Evolutionary conservation across 2,797 vertebrate genomes (phyloP), one percentile per base, ranked within the genome.

Genomic region (Rachycentron canadum): DNA sequence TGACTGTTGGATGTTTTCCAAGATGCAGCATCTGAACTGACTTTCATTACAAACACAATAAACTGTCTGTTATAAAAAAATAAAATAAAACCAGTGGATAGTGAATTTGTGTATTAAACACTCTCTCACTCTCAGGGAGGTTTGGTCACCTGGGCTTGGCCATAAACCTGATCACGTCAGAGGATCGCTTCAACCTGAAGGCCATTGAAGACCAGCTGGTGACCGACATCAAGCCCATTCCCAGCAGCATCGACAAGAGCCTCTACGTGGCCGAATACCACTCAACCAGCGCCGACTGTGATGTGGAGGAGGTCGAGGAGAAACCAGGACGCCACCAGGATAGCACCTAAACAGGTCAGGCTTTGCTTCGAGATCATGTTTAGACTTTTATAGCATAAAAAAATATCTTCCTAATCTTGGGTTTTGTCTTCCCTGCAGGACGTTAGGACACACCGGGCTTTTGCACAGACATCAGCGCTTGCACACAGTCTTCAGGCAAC

Each of bases 181-280:
- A 96, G 76, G 95, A 96, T 66, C 93, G 95, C 50, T 96, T 96
- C 81, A 96, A 95, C 86, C 93, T 96, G 81, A 96, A 96, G 91
- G 85, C 91, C 85, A 95, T 95, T 5, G 95, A 96, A 71, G 96
- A 96, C 72, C 95, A 96, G 89, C 92, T 96, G 86, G 91, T 95
- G 32, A 96, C 95, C 2, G 95, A 96, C 91, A 96, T 96, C 79
- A 96, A 96, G 86, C 95, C 95, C 78, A 96, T 96, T 58, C 95
- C 95, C 38, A 76, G 95, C 91, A 93, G 92, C 91, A 96, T 96
- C 78, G 95, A 96, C 73, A 96, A 95, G 90, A 95, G 93, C 81
- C 93, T 96, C 34, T 96, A 96, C 11, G 95, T 96, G 87, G 95
- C 95, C 0, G 95, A 96, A 86, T 95, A 88, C 91, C 95, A 96